Conservation (phyloP, 2,113 vertebrate species). For the Psammodynastes pulverulentus region DNA sequence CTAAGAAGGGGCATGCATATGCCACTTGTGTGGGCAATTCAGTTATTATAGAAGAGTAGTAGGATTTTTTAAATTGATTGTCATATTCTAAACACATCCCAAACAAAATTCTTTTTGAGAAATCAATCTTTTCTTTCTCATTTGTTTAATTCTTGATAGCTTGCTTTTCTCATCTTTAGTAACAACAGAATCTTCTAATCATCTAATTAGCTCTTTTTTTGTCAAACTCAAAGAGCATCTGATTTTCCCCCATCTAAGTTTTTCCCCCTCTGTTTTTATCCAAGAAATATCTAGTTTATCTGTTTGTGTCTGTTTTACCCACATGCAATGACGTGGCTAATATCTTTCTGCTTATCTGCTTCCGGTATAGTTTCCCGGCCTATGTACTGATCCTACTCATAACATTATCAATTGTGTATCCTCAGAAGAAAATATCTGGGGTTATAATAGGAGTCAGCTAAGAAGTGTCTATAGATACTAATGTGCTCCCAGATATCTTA, state of each 20-base stretch:
- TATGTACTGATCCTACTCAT: not conserved
- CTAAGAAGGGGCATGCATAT: not conserved
- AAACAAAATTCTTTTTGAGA: not conserved
- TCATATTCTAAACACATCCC: not conserved
- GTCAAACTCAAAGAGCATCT: not conserved
- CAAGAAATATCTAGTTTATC: not conserved
- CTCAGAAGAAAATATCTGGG: not conserved
- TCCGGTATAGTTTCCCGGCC: not conserved
- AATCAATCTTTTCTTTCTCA: not conserved
- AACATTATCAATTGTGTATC: not conserved
- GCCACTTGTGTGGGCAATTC: not conserved
- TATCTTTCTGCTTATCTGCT: not conserved
- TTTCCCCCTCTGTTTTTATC: not conserved
- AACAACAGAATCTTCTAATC: not conserved
- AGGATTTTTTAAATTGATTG: not conserved
- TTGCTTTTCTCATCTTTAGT: not conserved
- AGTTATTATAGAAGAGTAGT: not conserved
- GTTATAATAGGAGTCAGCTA: not conserved
- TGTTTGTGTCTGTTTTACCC: not conserved
- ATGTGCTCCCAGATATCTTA: not conserved
- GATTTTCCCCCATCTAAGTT: not conserved
- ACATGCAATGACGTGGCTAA: not conserved
- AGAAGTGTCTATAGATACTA: not conserved
- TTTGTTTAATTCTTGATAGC: not conserved
- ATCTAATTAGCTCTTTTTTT: not conserved